Percentiles rank a stretch among this genome's conserved stretches.
Evolutionary conservation across 53 echinoderm and acorn worm species (phyloP).

Genomic region (Echinometra lucunter): DNA sequence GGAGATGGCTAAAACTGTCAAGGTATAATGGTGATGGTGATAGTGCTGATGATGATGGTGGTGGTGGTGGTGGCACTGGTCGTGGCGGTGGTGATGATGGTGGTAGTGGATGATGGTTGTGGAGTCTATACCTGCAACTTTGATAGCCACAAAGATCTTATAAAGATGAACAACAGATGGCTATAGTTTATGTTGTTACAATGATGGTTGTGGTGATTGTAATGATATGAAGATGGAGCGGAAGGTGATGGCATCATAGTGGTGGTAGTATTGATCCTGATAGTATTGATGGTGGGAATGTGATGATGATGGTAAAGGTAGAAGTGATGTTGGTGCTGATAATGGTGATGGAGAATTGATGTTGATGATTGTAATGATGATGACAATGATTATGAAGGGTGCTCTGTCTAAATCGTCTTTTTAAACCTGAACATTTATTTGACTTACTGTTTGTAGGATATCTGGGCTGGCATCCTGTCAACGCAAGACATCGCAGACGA

Average conservation of each 20-base stretch:
- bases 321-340: neutral
- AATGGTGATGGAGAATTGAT: neutral
- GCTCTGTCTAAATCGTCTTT: neutral
- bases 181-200: too few relatives aligned
- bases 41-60: constrained; percentile 44
- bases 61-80: neutral
- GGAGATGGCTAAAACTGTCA: constrained; percentile 79
- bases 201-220: constrained; percentile 17
- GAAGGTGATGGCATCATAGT: constrained; percentile 75
- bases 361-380: neutral
- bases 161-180: too few relatives aligned
- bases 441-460: constrained; percentile 70
- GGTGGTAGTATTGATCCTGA: constrained; percentile 33
- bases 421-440: neutral
- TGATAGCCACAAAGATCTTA: too few relatives aligned
- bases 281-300: neutral
- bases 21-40: constrained; percentile 74
- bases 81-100: neutral
- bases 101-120: neutral
- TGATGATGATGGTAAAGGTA: constrained; percentile 3
- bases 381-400: neutral
- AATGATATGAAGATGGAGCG: constrained; percentile 77
- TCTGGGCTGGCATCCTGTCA: constrained; percentile 90
- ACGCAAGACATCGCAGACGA: constrained; percentile 76
- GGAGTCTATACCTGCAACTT: too few relatives aligned